Evolutionary conservation across 2,113 vertebrate species (phyloP).

Genomic region (Heterocephalus glaber): DNA sequence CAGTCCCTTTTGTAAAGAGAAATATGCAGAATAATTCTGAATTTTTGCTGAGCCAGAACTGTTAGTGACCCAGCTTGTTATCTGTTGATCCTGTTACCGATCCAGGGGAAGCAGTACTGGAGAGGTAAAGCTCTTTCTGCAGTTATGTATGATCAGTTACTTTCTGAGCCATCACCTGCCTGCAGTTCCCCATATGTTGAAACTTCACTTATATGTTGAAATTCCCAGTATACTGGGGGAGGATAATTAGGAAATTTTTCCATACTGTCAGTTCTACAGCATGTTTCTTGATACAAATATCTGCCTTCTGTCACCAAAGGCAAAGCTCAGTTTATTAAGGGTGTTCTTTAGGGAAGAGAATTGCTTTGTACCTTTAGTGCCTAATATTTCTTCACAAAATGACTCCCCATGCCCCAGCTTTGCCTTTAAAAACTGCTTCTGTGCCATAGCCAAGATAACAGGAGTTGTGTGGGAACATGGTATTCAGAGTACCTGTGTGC

Average conservation of each 20-base stretch:
- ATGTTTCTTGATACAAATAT: background rate
- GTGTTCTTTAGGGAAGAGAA: conserved; percentile 30
- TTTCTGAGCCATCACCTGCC: background rate
- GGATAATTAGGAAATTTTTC: background rate
- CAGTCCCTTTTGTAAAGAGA: background rate
- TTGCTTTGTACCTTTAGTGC: background rate
- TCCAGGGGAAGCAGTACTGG: background rate
- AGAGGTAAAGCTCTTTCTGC: background rate
- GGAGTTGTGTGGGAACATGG: background rate
- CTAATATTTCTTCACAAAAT: conserved; percentile 16
- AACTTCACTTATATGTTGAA: background rate
- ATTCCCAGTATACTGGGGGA: background rate
- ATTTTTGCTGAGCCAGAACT: background rate
- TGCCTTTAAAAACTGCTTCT: background rate
- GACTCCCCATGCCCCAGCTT: background rate
- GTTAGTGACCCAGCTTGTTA: background rate
- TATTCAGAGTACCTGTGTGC: background rate
- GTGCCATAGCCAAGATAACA: background rate
- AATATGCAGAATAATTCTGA: background rate
- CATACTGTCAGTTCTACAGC: background rate
- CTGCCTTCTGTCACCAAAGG: background rate
- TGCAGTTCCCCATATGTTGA: background rate
- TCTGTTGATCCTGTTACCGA: background rate
- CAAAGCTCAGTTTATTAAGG: background rate
- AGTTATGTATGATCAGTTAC: background rate